A percentile compares a stretch with the other conserved stretches of the same genome.
Conservation (phyloP, 2,113 vertebrate genomes). For the Centropristis striata region DNA sequence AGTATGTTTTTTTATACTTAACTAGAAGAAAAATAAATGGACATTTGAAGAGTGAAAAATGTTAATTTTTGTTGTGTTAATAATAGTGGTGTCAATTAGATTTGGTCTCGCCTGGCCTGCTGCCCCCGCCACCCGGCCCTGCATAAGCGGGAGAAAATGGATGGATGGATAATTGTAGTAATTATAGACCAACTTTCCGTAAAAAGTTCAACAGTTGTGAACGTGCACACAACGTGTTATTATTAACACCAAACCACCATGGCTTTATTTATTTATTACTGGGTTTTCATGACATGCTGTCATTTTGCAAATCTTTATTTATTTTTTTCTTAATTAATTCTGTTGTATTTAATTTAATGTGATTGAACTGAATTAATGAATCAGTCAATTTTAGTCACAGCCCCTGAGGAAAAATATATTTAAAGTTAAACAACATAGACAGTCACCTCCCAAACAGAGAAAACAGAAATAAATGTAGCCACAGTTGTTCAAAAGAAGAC, state of each 20-base stretch:
- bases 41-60: too few species aligned
- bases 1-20: too few species aligned
- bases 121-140: too few species aligned
- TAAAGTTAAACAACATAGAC: background rate
- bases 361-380: background rate
- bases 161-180: too few species aligned
- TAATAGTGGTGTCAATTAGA: too few species aligned
- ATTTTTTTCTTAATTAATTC: background rate
- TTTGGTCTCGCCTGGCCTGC: too few species aligned
- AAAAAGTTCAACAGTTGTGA: background rate
- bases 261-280: background rate
- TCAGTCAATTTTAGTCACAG: background rate
- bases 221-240: background rate
- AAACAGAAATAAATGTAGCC: conserved; percentile 5
- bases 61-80: too few species aligned
- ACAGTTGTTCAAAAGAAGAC: conserved; percentile 18
- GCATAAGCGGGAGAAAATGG: too few species aligned
- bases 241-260: too few species aligned
- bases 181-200: background rate
- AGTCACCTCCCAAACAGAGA: background rate
- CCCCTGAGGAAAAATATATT: background rate
- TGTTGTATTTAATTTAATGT: background rate
- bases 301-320: background rate
- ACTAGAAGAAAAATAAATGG: too few species aligned
- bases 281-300: background rate